These are phyloP conservation scores for Falcaria lacertinaria DNA, from an alignment of 2,888 invertebrate species.

Conservation along the genomic window DNA sequence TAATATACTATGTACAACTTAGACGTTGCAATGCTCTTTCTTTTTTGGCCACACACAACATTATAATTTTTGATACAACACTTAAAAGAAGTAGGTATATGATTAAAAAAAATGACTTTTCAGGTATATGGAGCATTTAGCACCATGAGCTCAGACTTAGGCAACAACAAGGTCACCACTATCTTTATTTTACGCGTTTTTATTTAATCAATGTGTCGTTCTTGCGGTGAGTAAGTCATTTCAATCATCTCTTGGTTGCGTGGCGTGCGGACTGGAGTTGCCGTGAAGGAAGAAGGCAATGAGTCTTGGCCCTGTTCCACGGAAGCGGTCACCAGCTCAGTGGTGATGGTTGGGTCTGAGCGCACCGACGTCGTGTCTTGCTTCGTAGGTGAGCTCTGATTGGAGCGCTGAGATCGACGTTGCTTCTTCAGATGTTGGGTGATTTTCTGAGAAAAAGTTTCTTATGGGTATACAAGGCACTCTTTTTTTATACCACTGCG, in stretches of 20 bases:
- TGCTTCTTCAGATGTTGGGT: conserved; percentile 51
- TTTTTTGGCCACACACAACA: too few species aligned
- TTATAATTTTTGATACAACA: too few species aligned
- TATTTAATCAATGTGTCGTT: conserved; percentile 6
- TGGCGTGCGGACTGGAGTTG: conserved; percentile 39
- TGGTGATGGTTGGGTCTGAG: conserved; percentile 62
- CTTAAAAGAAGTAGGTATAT: too few species aligned
- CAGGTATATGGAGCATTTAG: too few species aligned
- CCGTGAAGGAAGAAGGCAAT: conserved; percentile 43
- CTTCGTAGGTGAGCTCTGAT: conserved; percentile 45
- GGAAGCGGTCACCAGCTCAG: conserved; percentile 61
- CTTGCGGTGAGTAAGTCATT: conserved; percentile 40
- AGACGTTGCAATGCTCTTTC: too few species aligned
- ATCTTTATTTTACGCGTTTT: too few species aligned
- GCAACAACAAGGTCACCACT: too few species aligned
- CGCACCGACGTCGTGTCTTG: conserved; percentile 47
- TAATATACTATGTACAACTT: too few species aligned
- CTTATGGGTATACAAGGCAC: neutral
- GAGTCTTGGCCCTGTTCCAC: conserved; percentile 54
- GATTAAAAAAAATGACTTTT: too few species aligned
- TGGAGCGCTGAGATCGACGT: conserved; percentile 33
- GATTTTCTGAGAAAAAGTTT: conserved; percentile 48
- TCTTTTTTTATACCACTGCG: neutral
- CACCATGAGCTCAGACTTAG: too few species aligned
- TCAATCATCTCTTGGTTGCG: conserved; percentile 40